Percentiles rank a stretch among this genome's conserved stretches.
Conservation (phyloP, 2,888 invertebrate genomes). For the Drosophila macrothrix region DNA sequence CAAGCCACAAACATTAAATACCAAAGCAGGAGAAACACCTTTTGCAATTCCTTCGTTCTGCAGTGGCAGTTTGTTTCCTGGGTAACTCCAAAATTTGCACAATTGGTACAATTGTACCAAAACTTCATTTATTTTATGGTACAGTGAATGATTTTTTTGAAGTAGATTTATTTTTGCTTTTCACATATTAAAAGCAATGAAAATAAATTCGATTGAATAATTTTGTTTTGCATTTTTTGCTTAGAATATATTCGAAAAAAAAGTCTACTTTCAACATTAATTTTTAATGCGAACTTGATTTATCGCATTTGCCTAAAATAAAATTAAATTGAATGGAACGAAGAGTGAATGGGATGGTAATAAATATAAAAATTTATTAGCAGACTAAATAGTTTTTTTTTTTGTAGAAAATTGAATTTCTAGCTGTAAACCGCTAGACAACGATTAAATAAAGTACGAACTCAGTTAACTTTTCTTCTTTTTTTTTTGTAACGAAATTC, state of each 20-base stretch:
- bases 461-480: not conserved
- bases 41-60: conserved; percentile 36
- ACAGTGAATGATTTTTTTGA: not conserved
- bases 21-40: conserved; percentile 28
- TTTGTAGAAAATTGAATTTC: not conserved
- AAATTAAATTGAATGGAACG: not conserved
- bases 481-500: not conserved
- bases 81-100: conserved; percentile 40
- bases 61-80: conserved; percentile 20
- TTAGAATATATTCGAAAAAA: not conserved
- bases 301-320: not conserved
- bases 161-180: not conserved
- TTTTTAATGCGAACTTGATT: not conserved
- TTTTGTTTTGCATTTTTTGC: not conserved
- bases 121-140: not conserved
- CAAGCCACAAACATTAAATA: conserved; percentile 40
- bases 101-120: conserved; percentile 43
- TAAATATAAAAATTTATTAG: not conserved
- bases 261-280: not conserved
- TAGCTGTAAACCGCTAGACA: too few species aligned
- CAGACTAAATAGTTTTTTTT: not conserved
- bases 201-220: not conserved
- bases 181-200: not conserved
- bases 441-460: too few species aligned
- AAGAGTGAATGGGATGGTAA: not conserved